These are phyloP conservation scores for Monodelphis domestica DNA, from an alignment of 2,797 vertebrate genomes.

Conservation along the genomic window DNA sequence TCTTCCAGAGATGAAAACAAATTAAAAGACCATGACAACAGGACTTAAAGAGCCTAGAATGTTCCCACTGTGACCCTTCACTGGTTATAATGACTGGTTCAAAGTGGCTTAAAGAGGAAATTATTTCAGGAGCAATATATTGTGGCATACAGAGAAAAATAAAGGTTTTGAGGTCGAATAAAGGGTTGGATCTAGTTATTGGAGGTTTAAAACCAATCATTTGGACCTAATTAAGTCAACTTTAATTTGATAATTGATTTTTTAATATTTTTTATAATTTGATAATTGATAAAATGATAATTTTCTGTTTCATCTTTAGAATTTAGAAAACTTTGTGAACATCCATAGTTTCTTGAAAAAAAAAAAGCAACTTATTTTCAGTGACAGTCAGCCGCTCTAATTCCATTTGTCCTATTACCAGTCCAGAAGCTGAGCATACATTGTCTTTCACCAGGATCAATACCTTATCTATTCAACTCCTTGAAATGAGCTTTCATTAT, in stretches of 20 bases:
- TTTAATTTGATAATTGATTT: conserved; percentile 40
- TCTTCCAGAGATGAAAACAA: neutral
- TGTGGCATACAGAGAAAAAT: neutral
- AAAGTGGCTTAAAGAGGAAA: neutral
- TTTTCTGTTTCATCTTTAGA: conserved; percentile 65
- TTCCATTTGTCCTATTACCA: conserved; percentile 69
- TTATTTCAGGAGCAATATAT: neutral
- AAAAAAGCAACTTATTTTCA: conserved; percentile 73
- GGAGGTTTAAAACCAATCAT: conserved; percentile 22
- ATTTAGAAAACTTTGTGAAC: conserved; percentile 58
- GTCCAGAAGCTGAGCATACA: conserved; percentile 65
- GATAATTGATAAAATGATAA: no score
- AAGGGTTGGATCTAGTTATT: conserved; percentile 20
- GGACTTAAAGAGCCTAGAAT: neutral
- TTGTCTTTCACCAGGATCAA: conserved; percentile 78
- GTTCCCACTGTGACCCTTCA: neutral
- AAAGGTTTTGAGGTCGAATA: neutral
- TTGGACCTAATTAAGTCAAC: conserved; percentile 55
- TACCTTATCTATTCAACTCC: conserved; percentile 77
- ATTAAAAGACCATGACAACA: neutral
- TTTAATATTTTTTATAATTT: no score
- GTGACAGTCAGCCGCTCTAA: conserved; percentile 68
- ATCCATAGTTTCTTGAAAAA: conserved; percentile 55
- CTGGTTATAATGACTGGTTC: neutral
- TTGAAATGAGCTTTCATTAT: conserved; percentile 77